phyloP scores from a whole-genome alignment of 1,140 invertebrate genomes.

The Sipha flava region DNA sequence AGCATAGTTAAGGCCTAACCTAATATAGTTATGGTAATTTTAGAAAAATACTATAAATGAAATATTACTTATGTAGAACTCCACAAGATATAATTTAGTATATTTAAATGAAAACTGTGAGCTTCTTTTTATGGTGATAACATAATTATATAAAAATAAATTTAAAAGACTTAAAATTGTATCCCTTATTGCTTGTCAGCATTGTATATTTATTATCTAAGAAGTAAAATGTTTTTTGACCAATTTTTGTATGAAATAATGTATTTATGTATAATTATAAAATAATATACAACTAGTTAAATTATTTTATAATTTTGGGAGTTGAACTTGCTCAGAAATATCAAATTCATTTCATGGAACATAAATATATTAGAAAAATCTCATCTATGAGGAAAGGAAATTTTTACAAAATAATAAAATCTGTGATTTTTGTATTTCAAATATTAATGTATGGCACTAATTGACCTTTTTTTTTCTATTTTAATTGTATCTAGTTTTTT shows the following conservation, averaged over 20 bases:
- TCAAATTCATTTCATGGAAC: not conserved
- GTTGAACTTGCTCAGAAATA: not conserved
- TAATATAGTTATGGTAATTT: conserved; percentile 5
- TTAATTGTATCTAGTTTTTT: not conserved
- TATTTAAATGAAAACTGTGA: conserved; percentile 24
- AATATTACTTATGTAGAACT: conserved; percentile 4
- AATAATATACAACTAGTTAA: not conserved
- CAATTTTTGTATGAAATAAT: conserved; percentile 5
- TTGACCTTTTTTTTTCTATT: not conserved
- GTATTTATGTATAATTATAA: not conserved
- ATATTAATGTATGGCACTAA: not conserved
- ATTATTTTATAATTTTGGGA: not conserved
- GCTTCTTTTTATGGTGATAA: conserved; percentile 32
- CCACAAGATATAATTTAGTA: conserved; percentile 13
- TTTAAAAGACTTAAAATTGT: conserved; percentile 24
- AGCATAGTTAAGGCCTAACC: not conserved
- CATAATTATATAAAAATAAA: not conserved
- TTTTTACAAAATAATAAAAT: not conserved
- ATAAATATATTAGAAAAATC: not conserved
- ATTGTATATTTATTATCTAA: not conserved
- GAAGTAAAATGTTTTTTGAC: not conserved
- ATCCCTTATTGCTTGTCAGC: not conserved
- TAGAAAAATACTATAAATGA: conserved; percentile 10
- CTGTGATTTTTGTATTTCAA: not conserved
- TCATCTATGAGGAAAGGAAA: not conserved